These are phyloP conservation scores for Mobula birostris DNA, from an alignment of 2,113 vertebrate species.

Conservation along the genomic window DNA sequence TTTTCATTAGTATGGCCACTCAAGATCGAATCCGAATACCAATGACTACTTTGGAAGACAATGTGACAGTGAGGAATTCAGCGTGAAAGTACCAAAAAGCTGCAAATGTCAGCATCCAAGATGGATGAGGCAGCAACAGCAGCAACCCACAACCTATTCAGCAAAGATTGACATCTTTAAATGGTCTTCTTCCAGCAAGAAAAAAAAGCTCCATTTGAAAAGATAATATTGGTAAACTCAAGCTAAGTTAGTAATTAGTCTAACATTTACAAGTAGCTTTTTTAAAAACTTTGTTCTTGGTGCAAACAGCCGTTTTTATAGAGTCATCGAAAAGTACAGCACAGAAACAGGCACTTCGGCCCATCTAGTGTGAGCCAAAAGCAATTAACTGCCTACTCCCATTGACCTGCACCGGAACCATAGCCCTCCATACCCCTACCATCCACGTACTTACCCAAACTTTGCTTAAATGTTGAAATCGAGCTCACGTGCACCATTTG, in stretches of 20 bases:
- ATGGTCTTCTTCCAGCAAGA: not conserved
- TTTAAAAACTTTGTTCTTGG: slow-evolving; percentile 53
- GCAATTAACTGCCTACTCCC: too few species aligned
- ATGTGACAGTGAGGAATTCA: slow-evolving; percentile 54
- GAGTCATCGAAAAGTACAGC: too few species aligned
- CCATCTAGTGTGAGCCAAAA: too few species aligned
- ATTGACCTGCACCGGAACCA: too few species aligned
- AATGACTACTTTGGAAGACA: slow-evolving; percentile 60
- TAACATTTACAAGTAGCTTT: slow-evolving; percentile 47
- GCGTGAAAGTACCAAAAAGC: slow-evolving; percentile 55
- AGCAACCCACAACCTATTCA: slow-evolving; percentile 25
- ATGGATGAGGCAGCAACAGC: slow-evolving; percentile 41
- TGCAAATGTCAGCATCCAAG: slow-evolving; percentile 51
- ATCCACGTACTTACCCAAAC: too few species aligned
- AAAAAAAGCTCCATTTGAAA: slow-evolving; percentile 47
- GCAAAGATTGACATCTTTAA: not conserved
- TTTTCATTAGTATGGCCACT: slow-evolving; percentile 73
- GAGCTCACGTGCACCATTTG: too few species aligned
- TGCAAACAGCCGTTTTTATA: slow-evolving; percentile 52
- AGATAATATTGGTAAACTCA: slow-evolving; percentile 51
- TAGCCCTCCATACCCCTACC: too few species aligned
- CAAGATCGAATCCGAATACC: slow-evolving; percentile 45
- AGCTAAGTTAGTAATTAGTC: slow-evolving; percentile 33
- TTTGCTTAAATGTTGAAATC: too few species aligned
- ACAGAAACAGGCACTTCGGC: too few species aligned